Evolutionary conservation across 2,888 invertebrate species (phyloP).

Genomic region (Hartigia nigra): DNA sequence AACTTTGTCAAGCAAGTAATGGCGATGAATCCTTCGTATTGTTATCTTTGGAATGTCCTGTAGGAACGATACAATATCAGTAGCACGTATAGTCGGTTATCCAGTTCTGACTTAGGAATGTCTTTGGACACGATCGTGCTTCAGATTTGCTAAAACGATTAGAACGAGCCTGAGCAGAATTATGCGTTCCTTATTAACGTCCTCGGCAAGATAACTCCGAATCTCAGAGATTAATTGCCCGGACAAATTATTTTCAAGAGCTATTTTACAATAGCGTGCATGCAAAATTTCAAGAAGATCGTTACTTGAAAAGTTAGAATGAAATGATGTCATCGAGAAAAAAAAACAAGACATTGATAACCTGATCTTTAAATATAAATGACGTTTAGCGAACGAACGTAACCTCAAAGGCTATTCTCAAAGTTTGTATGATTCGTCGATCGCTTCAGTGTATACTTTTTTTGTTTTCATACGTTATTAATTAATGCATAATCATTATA

Average conservation of each 20-base stretch:
- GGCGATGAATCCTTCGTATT: too few species aligned
- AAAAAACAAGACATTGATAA: background rate
- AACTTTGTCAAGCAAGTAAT: too few species aligned
- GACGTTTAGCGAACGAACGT: background rate
- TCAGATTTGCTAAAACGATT: background rate
- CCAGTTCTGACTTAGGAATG: background rate
- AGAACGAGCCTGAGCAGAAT: background rate
- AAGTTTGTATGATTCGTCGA: background rate
- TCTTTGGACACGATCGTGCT: background rate
- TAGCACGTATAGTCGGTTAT: background rate
- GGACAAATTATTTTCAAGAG: background rate
- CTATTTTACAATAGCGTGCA: background rate
- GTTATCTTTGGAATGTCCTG: too few species aligned
- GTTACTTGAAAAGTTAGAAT: background rate
- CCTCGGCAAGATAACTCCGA: background rate
- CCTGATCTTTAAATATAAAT: background rate
- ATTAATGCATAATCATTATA: background rate
- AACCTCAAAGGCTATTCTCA: background rate
- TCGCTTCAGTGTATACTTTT: background rate
- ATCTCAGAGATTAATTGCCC: background rate
- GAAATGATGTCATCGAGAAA: background rate
- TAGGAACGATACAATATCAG: slow-evolving; percentile 13
- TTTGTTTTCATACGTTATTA: background rate
- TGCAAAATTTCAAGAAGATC: background rate
- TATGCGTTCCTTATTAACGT: background rate